Percentiles rank a stretch among this genome's conserved stretches.
Conservation (phyloP, 2,113 vertebrate genomes). For the Pelodiscus sinensis region DNA sequence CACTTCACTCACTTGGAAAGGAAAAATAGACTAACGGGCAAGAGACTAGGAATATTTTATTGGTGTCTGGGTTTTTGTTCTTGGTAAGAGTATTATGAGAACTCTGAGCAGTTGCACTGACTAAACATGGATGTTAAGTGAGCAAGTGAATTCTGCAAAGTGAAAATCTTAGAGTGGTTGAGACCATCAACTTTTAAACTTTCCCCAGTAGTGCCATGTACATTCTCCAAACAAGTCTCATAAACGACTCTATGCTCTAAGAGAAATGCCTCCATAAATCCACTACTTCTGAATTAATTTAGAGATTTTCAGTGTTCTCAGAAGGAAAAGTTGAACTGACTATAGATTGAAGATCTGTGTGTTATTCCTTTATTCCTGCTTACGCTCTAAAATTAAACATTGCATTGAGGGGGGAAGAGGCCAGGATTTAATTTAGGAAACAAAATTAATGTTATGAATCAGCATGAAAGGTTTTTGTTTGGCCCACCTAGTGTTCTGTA, state of each 20-base stretch:
- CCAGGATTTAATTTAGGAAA: slow-evolving; percentile 16
- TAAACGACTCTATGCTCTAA: neutral
- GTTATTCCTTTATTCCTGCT: slow-evolving; percentile 42
- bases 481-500: neutral
- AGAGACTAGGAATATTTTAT: neutral
- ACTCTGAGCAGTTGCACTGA: neutral
- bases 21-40: neutral
- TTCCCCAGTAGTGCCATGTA: slow-evolving; percentile 1
- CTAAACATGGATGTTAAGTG: neutral
- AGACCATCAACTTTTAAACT: neutral
- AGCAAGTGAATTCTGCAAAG: neutral
- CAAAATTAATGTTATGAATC: neutral
- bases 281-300: neutral
- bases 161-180: neutral
- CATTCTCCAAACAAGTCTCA: slow-evolving; percentile 23
- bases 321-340: neutral
- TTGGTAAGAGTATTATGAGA: neutral
- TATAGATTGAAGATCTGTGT: neutral
- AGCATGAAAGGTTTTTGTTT: neutral
- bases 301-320: slow-evolving; percentile 26
- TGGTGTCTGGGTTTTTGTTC: slow-evolving; percentile 6
- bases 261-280: slow-evolving; percentile 14
- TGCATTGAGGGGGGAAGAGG: slow-evolving; percentile 45
- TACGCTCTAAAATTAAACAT: slow-evolving; percentile 33
- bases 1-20: neutral